Evolutionary conservation across 2,797 vertebrate species (phyloP).

Genomic region (Petrocephalus sullivani): DNA sequence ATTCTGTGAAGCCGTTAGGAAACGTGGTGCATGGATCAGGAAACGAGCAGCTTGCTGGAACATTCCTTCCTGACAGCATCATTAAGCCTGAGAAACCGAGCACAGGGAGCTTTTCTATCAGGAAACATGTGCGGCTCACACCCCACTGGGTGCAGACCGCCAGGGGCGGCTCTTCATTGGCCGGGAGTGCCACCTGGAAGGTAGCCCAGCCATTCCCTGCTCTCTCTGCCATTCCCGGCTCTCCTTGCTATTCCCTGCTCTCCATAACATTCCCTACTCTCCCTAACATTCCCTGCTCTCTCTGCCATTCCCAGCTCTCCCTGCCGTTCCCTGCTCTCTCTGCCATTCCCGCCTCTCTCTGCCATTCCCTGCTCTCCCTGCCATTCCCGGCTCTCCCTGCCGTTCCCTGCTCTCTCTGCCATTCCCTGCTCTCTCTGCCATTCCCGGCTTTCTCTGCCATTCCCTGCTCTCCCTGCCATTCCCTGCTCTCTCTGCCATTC

Average conservation of each 20-base stretch:
- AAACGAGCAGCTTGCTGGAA: conserved; percentile 34
- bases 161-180: conserved; percentile 37
- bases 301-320: too few relatives aligned
- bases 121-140: conserved; percentile 37
- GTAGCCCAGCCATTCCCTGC: conserved; percentile 15
- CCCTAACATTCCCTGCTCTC: background rate
- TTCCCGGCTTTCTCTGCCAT: background rate
- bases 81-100: conserved; percentile 41
- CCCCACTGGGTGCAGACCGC: conserved; percentile 38
- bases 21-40: conserved; percentile 2
- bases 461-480: background rate
- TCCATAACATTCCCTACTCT: background rate
- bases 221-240: background rate
- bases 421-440: conserved; percentile 27
- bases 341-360: too few relatives aligned
- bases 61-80: conserved; percentile 46
- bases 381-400: too few relatives aligned
- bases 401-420: background rate
- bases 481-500: background rate
- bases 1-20: background rate
- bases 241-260: background rate
- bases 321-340: too few relatives aligned
- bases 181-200: conserved; percentile 36
- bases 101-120: conserved; percentile 36
- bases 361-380: too few relatives aligned